Evolutionary conservation across 2,113 vertebrate genomes (phyloP).

Genomic region (Eurystomus gularis): DNA sequence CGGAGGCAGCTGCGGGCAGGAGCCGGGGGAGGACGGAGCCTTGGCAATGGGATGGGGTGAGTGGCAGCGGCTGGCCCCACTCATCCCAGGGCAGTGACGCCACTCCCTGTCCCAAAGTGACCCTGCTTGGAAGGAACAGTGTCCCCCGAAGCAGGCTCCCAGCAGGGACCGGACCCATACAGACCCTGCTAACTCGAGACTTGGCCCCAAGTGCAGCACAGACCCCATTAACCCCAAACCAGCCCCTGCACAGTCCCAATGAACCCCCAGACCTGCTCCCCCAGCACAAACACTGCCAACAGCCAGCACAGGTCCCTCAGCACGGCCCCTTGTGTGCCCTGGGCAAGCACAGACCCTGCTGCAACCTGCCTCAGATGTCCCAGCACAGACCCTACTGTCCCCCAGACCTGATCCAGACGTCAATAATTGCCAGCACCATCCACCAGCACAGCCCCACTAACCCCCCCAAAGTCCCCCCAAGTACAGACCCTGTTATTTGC

Average conservation of each 20-base stretch:
- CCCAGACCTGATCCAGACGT: not conserved
- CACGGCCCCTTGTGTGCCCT: not conserved
- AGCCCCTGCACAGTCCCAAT: not conserved
- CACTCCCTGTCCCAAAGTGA: not conserved
- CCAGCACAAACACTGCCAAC: not conserved
- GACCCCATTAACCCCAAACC: not conserved
- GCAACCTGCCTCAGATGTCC: not conserved
- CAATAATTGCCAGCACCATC: not conserved
- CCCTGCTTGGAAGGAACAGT: not conserved
- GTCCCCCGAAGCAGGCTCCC: not conserved
- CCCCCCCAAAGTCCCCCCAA: fast-evolving
- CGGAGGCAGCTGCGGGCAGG: fast-evolving
- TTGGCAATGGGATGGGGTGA: not conserved
- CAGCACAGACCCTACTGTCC: not conserved
- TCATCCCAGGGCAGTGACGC: not conserved
- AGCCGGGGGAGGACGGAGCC: too few species aligned
- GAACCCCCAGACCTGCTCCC: not conserved
- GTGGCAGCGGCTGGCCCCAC: fast-evolving
- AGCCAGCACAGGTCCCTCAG: fast-evolving
- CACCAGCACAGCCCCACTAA: not conserved
- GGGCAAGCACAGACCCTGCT: not conserved
- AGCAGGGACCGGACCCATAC: fast-evolving
- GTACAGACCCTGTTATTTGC: not conserved
- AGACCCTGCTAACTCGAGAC: not conserved
- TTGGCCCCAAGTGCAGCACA: not conserved